Evolutionary conservation across 2,113 vertebrate genomes (phyloP).

Genomic region (Paracanthobrama guichenoti): DNA sequence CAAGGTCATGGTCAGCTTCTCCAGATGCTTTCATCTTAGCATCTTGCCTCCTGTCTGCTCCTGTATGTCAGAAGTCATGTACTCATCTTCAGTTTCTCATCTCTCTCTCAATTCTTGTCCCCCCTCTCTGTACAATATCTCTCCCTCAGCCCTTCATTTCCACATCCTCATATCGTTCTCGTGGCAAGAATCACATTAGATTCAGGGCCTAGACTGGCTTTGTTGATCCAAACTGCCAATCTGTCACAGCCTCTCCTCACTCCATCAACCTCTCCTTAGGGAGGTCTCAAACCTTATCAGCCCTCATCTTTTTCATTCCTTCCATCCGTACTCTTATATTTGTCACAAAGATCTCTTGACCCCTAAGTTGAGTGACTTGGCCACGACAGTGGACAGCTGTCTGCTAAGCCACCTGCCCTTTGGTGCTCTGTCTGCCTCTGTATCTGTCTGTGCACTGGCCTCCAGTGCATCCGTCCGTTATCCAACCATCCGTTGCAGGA

Average conservation of each 20-base stretch:
- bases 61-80: conserved; percentile 35
- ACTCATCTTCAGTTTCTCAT: conserved; percentile 32
- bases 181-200: conserved; percentile 26
- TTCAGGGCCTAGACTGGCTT: conserved; percentile 1
- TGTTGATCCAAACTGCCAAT: conserved; percentile 45
- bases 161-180: not conserved
- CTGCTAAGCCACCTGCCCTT: conserved; percentile 60
- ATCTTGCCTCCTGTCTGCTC: conserved; percentile 33
- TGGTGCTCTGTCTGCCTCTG: conserved; percentile 65
- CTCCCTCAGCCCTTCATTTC: not conserved
- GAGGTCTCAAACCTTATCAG: conserved; percentile 52
- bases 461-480: conserved; percentile 48
- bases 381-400: conserved; percentile 57
- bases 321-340: conserved; percentile 36
- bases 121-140: conserved; percentile 8
- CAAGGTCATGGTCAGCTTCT: not conserved
- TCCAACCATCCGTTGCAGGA: conserved; percentile 41
- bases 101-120: conserved; percentile 4
- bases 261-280: conserved; percentile 46
- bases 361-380: conserved; percentile 35
- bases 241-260: conserved; percentile 24
- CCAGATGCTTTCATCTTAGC: not conserved
- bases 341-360: conserved; percentile 52
- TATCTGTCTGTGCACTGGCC: conserved; percentile 64
- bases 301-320: conserved; percentile 45